These are phyloP conservation scores for Sardina pilchardus DNA, from an alignment of 2,113 vertebrate species.

Conservation along the genomic window DNA sequence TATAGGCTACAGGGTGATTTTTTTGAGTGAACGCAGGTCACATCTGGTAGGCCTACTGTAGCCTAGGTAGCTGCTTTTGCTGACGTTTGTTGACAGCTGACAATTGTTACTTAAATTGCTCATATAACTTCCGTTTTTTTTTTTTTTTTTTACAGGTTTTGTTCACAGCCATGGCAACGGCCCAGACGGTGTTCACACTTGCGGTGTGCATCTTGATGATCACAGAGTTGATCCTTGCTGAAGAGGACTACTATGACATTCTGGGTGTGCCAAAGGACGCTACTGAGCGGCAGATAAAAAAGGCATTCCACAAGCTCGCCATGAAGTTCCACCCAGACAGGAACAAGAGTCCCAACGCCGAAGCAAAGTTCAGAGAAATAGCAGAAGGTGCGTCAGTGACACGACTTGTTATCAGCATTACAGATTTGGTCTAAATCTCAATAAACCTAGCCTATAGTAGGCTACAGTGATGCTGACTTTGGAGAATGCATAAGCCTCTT, in stretches of 20 bases:
- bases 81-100: neutral
- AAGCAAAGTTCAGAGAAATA: constrained; percentile 92
- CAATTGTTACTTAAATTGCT: constrained; percentile 19
- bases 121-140: constrained; percentile 26
- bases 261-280: constrained; percentile 91
- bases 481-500: no score
- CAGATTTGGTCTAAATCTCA: neutral
- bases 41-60: neutral
- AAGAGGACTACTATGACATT: constrained; percentile 90
- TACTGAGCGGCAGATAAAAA: constrained; percentile 93
- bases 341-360: constrained; percentile 91
- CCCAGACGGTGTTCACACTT: constrained; percentile 80
- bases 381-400: constrained; percentile 81
- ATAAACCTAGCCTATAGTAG: no score
- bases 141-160: constrained; percentile 57
- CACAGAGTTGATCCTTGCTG: constrained; percentile 89
- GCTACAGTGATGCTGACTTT: neutral
- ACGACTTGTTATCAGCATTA: neutral
- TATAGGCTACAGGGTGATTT: neutral
- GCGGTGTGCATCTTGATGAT: constrained; percentile 91
- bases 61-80: neutral
- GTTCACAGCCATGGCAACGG: constrained; percentile 80
- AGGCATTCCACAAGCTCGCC: constrained; percentile 93
- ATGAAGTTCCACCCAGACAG: constrained; percentile 96
- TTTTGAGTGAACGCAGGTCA: neutral